These are phyloP conservation scores for Guaruba guarouba DNA, from an alignment of 2,113 vertebrate species.

Conservation along the genomic window DNA sequence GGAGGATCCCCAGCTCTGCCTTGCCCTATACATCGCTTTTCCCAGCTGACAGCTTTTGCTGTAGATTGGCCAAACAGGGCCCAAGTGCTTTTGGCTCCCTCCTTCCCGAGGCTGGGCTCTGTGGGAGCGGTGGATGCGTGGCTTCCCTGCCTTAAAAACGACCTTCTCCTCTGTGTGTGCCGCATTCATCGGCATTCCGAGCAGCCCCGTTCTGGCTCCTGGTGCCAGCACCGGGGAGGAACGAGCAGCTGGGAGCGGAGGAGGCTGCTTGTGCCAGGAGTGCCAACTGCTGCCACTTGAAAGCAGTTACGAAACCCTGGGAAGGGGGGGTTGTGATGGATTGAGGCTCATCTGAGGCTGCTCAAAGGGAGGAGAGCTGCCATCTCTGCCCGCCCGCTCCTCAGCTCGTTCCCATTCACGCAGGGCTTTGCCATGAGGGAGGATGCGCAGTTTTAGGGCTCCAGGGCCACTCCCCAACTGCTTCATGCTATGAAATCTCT, in stretches of 20 bases:
- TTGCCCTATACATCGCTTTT: not conserved
- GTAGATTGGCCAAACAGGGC: not conserved
- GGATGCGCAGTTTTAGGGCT: not conserved
- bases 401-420: not conserved
- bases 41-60: not conserved
- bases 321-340: not conserved
- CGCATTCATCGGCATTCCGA: constrained; percentile 28
- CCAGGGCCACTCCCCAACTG: not conserved
- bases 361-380: not conserved
- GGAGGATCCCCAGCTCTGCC: not conserved
- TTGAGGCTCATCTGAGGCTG: not conserved
- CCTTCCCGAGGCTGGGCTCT: not conserved
- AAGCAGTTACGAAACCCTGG: not conserved
- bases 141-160: not conserved
- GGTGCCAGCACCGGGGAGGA: constrained; percentile 33
- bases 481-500: not conserved
- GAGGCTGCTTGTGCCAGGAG: constrained; percentile 39
- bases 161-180: not conserved
- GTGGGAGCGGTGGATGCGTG: not conserved
- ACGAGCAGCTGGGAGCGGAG: constrained; percentile 44
- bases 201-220: not conserved
- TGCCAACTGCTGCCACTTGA: not conserved
- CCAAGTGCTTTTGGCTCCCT: not conserved
- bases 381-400: not conserved
- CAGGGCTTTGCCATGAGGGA: not conserved